Evolutionary conservation across 2,113 vertebrate species (phyloP).

Genomic region (Anser cygnoides): DNA sequence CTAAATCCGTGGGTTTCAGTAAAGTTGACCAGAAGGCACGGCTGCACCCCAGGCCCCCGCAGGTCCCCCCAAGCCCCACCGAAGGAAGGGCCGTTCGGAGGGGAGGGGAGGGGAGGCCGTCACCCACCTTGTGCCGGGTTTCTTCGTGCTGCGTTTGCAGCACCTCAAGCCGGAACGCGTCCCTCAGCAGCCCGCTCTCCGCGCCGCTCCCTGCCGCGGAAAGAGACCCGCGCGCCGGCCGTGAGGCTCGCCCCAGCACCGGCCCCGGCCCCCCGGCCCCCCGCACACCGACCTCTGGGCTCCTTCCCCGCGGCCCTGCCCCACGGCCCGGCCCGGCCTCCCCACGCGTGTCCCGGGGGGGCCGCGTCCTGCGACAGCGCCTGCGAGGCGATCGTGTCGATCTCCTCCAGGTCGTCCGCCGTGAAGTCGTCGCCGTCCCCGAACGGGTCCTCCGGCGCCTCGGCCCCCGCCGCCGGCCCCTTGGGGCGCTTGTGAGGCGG

Average conservation of each 20-base stretch:
- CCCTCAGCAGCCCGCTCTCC: slow-evolving; percentile 56
- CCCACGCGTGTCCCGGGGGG: too few relatives aligned
- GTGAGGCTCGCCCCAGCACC: too few relatives aligned
- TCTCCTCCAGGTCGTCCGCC: slow-evolving; percentile 88
- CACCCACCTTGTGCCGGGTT: slow-evolving; percentile 86
- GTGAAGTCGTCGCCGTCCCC: slow-evolving; percentile 85
- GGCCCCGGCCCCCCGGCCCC: not conserved
- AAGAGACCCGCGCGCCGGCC: not conserved
- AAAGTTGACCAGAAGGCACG: not conserved
- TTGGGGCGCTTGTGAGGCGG: slow-evolving; percentile 84
- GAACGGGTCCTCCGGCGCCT: slow-evolving; percentile 79
- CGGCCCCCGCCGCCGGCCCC: not conserved
- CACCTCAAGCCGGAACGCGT: slow-evolving; percentile 72
- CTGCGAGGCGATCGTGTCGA: slow-evolving; percentile 87
- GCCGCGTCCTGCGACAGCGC: slow-evolving; percentile 67
- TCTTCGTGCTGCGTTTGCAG: slow-evolving; percentile 86
- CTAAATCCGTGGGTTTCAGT: not conserved
- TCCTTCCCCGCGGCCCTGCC: not conserved
- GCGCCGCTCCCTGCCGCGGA: slow-evolving; percentile 58
- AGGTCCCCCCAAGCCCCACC: too few relatives aligned
- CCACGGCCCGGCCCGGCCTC: not conserved
- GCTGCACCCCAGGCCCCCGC: too few relatives aligned
- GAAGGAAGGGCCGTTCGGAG: too few relatives aligned
- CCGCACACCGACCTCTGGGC: not conserved
- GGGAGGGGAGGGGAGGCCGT: not conserved